Percentiles rank a stretch among this genome's conserved stretches.
phyloP scores from a whole-genome alignment of 2,113 vertebrate species.

The Elaphurus davidianus region DNA sequence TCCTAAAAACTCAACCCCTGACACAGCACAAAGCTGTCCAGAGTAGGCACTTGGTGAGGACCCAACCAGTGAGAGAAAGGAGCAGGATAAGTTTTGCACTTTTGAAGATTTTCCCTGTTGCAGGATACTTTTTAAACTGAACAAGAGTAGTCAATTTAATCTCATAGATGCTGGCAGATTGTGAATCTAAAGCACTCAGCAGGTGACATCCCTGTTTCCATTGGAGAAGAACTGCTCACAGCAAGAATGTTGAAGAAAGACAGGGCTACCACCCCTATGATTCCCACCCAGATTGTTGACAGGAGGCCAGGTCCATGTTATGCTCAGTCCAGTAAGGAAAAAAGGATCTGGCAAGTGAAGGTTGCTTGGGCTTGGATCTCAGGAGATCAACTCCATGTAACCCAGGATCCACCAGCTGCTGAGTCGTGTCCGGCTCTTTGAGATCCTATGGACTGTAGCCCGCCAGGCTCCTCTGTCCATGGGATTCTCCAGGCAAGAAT shows the following conservation, averaged over 20 bases:
- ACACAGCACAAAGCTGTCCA: not conserved
- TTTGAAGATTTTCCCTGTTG: not conserved
- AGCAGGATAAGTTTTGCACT: not conserved
- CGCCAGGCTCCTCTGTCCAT: not conserved
- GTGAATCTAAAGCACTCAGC: not conserved
- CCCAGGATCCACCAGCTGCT: not conserved
- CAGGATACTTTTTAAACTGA: not conserved
- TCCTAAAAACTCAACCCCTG: not conserved
- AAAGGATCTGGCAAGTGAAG: not conserved
- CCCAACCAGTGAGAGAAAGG: not conserved
- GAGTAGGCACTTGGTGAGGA: not conserved
- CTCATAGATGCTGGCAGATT: not conserved
- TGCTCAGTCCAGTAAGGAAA: not conserved
- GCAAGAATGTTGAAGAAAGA: rapidly evolving
- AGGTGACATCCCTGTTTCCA: not conserved
- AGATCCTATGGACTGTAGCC: not conserved
- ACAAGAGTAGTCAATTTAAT: not conserved
- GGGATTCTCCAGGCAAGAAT: not conserved
- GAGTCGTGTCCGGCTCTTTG: not conserved
- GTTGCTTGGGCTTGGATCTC: not conserved
- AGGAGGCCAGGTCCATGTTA: not conserved
- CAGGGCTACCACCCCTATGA: rapidly evolving
- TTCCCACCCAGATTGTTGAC: too few species aligned
- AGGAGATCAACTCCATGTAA: not conserved
- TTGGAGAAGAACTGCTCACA: not conserved